Evolutionary conservation across 2,113 vertebrate genomes (phyloP), one percentile per base, ranked within the genome.

Genomic region (Rhinichthys klamathensis): DNA sequence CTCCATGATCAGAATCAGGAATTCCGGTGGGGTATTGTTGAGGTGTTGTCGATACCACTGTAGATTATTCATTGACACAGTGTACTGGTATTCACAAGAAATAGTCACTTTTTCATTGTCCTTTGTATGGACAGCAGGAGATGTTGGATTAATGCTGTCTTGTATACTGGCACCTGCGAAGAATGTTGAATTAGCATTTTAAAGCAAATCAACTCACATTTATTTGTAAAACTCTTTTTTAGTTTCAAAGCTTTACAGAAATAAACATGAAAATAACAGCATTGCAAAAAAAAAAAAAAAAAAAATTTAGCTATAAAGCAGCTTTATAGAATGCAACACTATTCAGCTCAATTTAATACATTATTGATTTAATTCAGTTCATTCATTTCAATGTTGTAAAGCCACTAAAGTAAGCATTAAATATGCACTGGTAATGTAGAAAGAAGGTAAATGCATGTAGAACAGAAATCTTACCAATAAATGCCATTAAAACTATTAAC

Each of bases 1-100:
- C 83, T 73, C 67, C 41, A 49, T 49, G 32, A 80, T 30, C 35
- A 87, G 41, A 25, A 87, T 69, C 12, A 82, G 35, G 67, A 80
- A 87, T 46, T 87, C 63, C 0, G 44, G 86, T 9, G 1, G 8
- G 41, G 41, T 41, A 0, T 41, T 41, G 41, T 72, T 44, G 32
- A 41, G 41, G 51, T 82, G 35, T 58, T 88, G 87, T 1, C 72
- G 87, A 84, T 85, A 88, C 87, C 87, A 88, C 72, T 88, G 84
- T 3, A 88, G 72, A 72, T 82, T 82, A 2, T 85, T 78, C 32
- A 85, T 80, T 21, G 78, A 32, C 18, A 69, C 38, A 0, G 23
- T n/a, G 38, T 25, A 77, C 7, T 79, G 16, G 63, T 87, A 87
- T 70, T 65, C 60, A 63, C 78, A 87, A 51, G 83, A 82, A 6